These are phyloP conservation scores for Leptinotarsa defecta DNA, from an alignment of 1,140 invertebrate species.

Conservation along the genomic window DNA sequence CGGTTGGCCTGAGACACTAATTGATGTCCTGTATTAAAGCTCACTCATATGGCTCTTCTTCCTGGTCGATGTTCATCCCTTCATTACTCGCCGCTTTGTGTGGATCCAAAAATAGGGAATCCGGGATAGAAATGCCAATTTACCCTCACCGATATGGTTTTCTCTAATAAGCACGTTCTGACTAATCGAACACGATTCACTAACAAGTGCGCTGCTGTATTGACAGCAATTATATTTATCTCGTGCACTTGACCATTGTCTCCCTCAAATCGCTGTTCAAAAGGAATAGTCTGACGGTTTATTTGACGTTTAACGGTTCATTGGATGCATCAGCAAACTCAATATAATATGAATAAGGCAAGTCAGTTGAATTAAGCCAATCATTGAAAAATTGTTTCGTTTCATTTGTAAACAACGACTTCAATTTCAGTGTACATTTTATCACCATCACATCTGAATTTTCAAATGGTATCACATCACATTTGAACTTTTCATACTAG, in stretches of 20 bases:
- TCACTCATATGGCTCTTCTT: conserved; percentile 41
- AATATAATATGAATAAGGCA: too few relatives aligned
- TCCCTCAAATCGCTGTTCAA: conserved; percentile 16
- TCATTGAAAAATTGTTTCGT: too few relatives aligned
- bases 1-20: conserved; percentile 53
- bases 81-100: conserved; percentile 32
- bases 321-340: too few relatives aligned
- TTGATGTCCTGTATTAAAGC: conserved; percentile 55
- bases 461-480: too few relatives aligned
- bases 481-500: too few relatives aligned
- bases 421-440: too few relatives aligned
- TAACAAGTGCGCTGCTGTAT: conserved; percentile 32
- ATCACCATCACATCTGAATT: too few relatives aligned
- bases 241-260: conserved; percentile 38
- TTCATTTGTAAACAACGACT: too few relatives aligned
- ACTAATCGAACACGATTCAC: conserved; percentile 32
- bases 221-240: conserved; percentile 45
- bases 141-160: conserved; percentile 45
- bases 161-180: conserved; percentile 46
- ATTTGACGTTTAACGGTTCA: conserved; percentile 6
- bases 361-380: too few relatives aligned
- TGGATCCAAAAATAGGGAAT: conserved; percentile 46
- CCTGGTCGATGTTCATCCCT: conserved; percentile 32
- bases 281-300: neutral
- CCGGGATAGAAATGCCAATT: conserved; percentile 45